Evolutionary conservation across 92 coral and sea anemone species (phyloP), one percentile per base, ranked within the genome.

Genomic region (Pocillopora grandis): DNA sequence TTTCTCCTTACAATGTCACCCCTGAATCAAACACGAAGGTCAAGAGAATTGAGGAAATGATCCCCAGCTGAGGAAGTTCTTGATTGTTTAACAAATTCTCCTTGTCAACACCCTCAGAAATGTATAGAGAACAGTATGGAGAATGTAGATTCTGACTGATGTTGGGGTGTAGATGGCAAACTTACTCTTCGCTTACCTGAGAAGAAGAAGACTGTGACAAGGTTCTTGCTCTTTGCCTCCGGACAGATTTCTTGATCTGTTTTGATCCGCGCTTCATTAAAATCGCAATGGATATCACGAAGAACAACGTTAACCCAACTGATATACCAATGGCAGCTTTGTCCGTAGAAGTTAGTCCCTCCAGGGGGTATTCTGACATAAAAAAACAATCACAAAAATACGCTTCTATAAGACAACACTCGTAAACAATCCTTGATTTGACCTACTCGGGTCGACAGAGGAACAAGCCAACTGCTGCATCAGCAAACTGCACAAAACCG

Each of bases 251-350:
- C 27, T 81, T 60, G 14, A 19, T 56, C 17, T 70, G 71, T 1
- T 35, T 70, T 2, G 67, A 35, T 59, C 85, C 85, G 16, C 85
- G 85, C 78, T 77, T 13, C 64, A 81, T 31, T 17, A 81, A 71
- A 36, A 70, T 11, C 19, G 35, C 76, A 20, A 81, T 81, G 77
- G 69, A 37, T 1, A 42, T 10, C 13, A 71, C 33, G 12, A 81
- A 71, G 57, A 81, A 71, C 70, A 58, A 1, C 20, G 35, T 37
- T 12, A 81, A 61, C 36, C 85, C 85, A 71, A 71, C 37, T 19
- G 85, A 81, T 59, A 81, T 19, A 9, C 68, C 9, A 59, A 81
- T 81, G 7, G 85, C 85, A n/a, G 77, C 77, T 10, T 58, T 35
- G 48, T 71, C 85, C 58, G 59, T 0, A 15, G 19, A 58, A 57